These are phyloP conservation scores for Lepidurus arcticus DNA, from an alignment of 1,140 invertebrate species.

Conservation along the genomic window DNA sequence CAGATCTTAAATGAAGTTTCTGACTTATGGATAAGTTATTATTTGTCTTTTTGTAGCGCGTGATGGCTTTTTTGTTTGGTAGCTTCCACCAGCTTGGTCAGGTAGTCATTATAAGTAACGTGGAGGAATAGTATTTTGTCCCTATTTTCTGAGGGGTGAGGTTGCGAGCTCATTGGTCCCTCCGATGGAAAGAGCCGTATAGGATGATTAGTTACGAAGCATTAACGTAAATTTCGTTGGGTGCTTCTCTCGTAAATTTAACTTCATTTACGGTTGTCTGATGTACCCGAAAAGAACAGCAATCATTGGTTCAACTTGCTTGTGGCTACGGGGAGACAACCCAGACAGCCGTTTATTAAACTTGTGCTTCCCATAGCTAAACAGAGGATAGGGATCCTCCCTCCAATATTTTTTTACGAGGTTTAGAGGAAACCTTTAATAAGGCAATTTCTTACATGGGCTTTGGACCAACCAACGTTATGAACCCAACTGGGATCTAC, in stretches of 20 bases:
- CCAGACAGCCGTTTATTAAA: not conserved
- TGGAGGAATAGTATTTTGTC: not conserved
- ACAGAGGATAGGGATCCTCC: not conserved
- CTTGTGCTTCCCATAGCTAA: constrained; percentile 9
- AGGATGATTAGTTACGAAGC: not conserved
- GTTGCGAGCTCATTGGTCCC: not conserved
- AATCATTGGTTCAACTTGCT: not conserved
- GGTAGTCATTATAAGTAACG: not conserved
- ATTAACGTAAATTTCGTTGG: not conserved
- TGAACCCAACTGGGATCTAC: not conserved
- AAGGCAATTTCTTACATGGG: not conserved
- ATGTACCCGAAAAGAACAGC: not conserved
- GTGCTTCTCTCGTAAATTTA: not conserved
- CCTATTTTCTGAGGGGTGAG: no score
- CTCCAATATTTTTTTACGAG: constrained; percentile 13
- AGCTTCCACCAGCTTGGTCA: not conserved
- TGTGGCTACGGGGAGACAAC: not conserved
- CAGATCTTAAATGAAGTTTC: constrained; percentile 19
- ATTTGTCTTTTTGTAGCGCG: not conserved
- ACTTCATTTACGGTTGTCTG: not conserved
- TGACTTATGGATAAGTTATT: constrained; percentile 1
- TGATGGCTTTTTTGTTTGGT: not conserved
- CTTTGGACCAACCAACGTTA: not conserved
- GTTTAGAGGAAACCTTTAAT: constrained; percentile 10
- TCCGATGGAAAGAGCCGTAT: not conserved